Conservation (phyloP, 64 coral and sea anemone genomes). For the Stichodactyla mertensii region DNA sequence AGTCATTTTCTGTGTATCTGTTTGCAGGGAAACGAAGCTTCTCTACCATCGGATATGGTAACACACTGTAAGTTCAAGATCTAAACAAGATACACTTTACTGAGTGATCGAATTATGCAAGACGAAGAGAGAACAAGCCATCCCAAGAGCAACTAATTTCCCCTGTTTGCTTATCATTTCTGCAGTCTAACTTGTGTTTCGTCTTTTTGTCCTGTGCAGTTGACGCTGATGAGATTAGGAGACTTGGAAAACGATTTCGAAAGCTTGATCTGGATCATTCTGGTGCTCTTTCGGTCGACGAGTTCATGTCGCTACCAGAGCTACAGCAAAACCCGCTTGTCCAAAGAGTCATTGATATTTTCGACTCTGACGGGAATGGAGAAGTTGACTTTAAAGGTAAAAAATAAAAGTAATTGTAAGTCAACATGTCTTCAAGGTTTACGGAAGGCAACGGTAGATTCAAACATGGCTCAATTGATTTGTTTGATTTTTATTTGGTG, state of each 20-base stretch:
- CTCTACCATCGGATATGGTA: constrained; percentile 91
- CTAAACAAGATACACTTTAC: not conserved
- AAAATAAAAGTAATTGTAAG: constrained; percentile 15
- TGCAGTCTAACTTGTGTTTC: constrained; percentile 27
- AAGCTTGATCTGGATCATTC: constrained; percentile 94
- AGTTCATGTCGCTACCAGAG: constrained; percentile 98
- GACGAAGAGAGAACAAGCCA: not conserved
- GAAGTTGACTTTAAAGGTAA: constrained; percentile 99
- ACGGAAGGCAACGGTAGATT: constrained; percentile 17
- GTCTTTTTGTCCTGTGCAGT: constrained; percentile 63
- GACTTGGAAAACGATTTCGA: constrained; percentile 91
- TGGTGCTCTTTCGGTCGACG: constrained; percentile 88
- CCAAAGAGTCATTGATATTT: constrained; percentile 99
- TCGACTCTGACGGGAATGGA: constrained; percentile 97
- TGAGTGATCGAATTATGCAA: constrained; percentile 14
- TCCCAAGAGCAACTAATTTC: constrained; percentile 26
- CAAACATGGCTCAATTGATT: constrained; percentile 14
- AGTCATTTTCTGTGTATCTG: not conserved
- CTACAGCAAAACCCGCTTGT: constrained; percentile 96
- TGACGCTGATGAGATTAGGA: constrained; percentile 94
- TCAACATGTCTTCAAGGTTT: not conserved
- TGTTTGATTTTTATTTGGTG: constrained; percentile 16
- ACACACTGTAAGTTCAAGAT: constrained; percentile 88
- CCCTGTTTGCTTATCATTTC: constrained; percentile 40
- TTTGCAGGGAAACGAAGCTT: constrained; percentile 91